These are phyloP conservation scores for Sympetrum striolatum DNA, from an alignment of 2,888 invertebrate genomes.

Conservation along the genomic window DNA sequence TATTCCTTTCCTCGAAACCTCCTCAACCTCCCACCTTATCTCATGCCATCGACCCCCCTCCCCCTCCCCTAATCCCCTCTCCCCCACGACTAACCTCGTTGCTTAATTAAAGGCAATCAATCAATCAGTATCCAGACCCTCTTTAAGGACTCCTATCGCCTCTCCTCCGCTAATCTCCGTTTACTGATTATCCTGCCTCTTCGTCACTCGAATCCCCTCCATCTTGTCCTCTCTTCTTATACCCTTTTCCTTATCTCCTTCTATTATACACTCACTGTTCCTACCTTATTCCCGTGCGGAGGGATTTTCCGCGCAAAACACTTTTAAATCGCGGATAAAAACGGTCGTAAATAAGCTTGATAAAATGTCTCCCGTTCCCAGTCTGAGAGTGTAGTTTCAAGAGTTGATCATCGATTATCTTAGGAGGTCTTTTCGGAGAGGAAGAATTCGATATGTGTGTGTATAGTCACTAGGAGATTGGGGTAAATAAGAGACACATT, in stretches of 20 bases:
- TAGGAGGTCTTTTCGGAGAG: no score
- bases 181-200: slow-evolving; percentile 38
- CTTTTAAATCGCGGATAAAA: not conserved
- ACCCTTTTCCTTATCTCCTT: not conserved
- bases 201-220: slow-evolving; percentile 20
- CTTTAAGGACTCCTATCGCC: slow-evolving; percentile 13
- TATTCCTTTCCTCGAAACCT: not conserved
- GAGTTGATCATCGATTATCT: no score
- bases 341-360: not conserved
- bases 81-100: slow-evolving; percentile 31
- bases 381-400: no score
- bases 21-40: not conserved
- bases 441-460: no score
- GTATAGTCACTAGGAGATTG: no score
- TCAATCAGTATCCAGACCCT: slow-evolving; percentile 35
- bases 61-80: not conserved
- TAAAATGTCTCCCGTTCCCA: not conserved
- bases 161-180: slow-evolving; percentile 33
- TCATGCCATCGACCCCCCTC: not conserved
- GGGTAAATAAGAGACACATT: no score
- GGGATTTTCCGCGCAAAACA: not conserved
- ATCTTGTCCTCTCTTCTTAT: slow-evolving; percentile 20
- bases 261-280: not conserved
- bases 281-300: not conserved
- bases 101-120: slow-evolving; percentile 44